phyloP scores from a whole-genome alignment of 2,888 invertebrate species.

The Eilema sororculum region DNA sequence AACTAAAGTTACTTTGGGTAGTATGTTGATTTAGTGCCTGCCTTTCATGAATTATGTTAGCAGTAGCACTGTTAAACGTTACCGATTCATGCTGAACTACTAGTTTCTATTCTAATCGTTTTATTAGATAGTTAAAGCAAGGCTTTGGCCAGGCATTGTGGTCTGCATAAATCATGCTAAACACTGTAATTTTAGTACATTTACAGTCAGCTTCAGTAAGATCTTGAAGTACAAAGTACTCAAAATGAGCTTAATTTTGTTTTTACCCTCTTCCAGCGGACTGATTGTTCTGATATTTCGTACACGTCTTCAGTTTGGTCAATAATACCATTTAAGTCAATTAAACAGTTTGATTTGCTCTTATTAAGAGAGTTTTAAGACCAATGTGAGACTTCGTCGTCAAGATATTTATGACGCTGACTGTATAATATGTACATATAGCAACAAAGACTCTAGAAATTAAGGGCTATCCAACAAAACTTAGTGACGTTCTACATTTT shows the following conservation, averaged over 20 bases:
- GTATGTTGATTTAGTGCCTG: not conserved
- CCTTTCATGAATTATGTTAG: conserved; percentile 1
- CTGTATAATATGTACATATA: too few relatives aligned
- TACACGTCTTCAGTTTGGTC: too few relatives aligned
- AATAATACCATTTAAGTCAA: too few relatives aligned
- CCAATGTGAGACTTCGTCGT: too few relatives aligned
- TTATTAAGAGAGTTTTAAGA: too few relatives aligned
- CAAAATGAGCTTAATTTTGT: too few relatives aligned
- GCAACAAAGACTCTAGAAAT: not conserved
- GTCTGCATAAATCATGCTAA: not conserved
- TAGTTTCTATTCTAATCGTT: not conserved
- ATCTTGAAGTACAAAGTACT: too few relatives aligned
- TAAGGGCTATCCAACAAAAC: not conserved
- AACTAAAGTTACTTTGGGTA: not conserved
- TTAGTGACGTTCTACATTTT: not conserved
- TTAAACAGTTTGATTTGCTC: too few relatives aligned
- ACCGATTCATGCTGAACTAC: conserved; percentile 1
- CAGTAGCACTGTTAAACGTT: not conserved
- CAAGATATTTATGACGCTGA: too few relatives aligned
- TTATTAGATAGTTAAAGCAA: not conserved
- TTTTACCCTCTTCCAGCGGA: too few relatives aligned
- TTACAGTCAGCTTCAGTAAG: too few relatives aligned
- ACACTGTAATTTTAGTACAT: not conserved
- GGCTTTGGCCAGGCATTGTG: not conserved
- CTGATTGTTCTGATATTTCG: too few relatives aligned